These are phyloP conservation scores for Delphinus delphis DNA, from an alignment of 2,113 vertebrate genomes.

Conservation along the genomic window DNA sequence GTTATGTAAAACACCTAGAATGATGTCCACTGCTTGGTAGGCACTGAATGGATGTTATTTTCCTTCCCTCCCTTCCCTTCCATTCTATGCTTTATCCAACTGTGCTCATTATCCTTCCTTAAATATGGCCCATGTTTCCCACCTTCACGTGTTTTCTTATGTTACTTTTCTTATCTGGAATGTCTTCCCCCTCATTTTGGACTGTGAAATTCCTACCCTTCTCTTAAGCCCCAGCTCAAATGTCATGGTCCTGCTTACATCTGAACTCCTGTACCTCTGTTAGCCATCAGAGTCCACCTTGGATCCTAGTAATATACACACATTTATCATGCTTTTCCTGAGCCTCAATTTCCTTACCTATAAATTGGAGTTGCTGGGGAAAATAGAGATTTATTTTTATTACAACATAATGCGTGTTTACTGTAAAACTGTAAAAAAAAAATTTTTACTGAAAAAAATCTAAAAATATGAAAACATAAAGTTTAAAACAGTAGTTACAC, in stretches of 20 bases:
- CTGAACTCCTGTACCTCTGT: not conserved
- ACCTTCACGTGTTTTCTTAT: not conserved
- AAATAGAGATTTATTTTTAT: constrained; percentile 17
- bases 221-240: not conserved
- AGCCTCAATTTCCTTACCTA: not conserved
- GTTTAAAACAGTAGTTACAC: not conserved
- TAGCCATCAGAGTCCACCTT: not conserved
- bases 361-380: not conserved
- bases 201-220: not conserved
- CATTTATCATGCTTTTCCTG: not conserved
- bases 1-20: not conserved
- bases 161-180: not conserved
- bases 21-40: not conserved
- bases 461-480: not conserved
- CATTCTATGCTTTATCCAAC: not conserved
- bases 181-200: not conserved
- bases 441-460: not conserved
- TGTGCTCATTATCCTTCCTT: not conserved
- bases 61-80: not conserved
- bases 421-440: not conserved
- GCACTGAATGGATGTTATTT: not conserved
- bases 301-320: not conserved
- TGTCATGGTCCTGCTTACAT: not conserved
- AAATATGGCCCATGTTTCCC: not conserved
- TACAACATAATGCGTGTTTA: not conserved